Percentiles rank a stretch among this genome's conserved stretches.
Conservation (phyloP, 2,797 vertebrate species). For the Sternotherus odoratus region DNA sequence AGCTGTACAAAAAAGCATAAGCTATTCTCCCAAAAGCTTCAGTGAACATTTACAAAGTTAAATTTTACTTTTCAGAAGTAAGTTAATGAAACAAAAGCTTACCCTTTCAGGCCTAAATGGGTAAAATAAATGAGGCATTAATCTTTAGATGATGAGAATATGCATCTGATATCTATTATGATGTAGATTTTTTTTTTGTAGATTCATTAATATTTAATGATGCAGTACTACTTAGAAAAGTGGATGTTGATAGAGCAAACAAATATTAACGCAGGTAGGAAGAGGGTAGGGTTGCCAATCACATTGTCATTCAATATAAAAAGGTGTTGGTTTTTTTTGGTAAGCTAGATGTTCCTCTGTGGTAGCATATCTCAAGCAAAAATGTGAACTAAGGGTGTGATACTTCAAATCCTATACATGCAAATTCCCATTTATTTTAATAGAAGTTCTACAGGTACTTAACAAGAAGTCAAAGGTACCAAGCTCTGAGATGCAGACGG, state of each 20-base stretch:
- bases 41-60: background rate
- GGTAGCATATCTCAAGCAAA: background rate
- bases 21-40: constrained; percentile 47
- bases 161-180: background rate
- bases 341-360: background rate
- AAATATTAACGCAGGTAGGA: background rate
- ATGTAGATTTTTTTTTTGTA: background rate
- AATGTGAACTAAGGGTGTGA: background rate
- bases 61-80: background rate
- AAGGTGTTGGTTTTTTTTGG: background rate
- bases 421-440: background rate
- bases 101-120: background rate
- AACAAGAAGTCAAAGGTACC: no score
- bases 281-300: background rate
- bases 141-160: background rate
- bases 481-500: no score
- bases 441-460: background rate
- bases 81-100: background rate
- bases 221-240: background rate
- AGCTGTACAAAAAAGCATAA: constrained; percentile 70
- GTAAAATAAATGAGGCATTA: background rate
- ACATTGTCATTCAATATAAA: background rate
- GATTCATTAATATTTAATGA: background rate
- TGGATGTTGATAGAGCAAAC: background rate
- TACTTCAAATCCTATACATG: background rate